Evolutionary conservation across 2,888 invertebrate genomes (phyloP).

Genomic region (Plagodis dolabraria): DNA sequence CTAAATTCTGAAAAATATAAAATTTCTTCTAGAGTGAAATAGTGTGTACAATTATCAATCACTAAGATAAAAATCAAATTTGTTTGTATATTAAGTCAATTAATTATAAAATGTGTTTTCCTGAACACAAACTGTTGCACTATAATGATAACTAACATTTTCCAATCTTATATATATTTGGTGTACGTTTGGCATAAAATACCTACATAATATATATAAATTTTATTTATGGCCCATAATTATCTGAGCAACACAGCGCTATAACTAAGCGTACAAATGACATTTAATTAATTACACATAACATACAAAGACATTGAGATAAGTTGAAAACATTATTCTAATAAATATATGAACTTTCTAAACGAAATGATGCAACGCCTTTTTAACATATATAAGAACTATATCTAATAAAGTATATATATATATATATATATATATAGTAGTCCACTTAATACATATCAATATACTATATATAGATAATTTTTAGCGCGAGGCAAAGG

Average conservation of each 20-base stretch:
- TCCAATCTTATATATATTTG: too few relatives aligned
- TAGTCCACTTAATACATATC: neutral
- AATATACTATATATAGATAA: conserved; percentile 2
- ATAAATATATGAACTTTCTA: conserved; percentile 11
- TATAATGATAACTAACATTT: too few relatives aligned
- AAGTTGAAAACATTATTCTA: conserved; percentile 17
- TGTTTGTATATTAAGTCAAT: neutral
- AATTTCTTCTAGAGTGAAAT: neutral
- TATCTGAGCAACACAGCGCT: conserved; percentile 13
- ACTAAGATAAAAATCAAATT: neutral
- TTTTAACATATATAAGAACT: conserved; percentile 10
- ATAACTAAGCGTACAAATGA: conserved; percentile 16
- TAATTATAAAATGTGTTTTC: neutral
- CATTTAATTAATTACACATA: conserved; percentile 17
- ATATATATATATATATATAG: neutral
- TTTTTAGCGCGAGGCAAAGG: conserved; percentile 20
- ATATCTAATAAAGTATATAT: conserved; percentile 12
- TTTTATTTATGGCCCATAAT: neutral
- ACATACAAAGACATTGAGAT: conserved; percentile 22
- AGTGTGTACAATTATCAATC: neutral
- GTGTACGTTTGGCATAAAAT: too few relatives aligned
- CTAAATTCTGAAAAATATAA: too few relatives aligned
- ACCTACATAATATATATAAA: too few relatives aligned
- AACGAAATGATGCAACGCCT: conserved; percentile 19
- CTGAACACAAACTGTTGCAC: neutral